A percentile compares a stretch with the other conserved stretches of the same genome.
Conservation (phyloP, 2,797 vertebrate genomes). For the Synanceia verrucosa region DNA sequence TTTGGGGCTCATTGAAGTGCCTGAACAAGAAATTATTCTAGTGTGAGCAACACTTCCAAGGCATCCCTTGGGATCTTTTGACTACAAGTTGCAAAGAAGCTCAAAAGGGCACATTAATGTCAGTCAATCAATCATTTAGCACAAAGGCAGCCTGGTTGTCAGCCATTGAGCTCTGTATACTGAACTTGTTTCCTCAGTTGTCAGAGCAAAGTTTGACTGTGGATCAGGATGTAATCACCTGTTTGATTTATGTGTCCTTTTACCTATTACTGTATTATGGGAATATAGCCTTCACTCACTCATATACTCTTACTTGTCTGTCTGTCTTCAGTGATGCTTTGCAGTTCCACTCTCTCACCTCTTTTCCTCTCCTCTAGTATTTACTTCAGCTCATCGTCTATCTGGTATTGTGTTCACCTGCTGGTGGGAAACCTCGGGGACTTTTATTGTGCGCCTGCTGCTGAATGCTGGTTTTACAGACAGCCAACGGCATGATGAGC, state of each 20-base stretch:
- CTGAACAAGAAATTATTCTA: conserved; percentile 14
- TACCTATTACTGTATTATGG: background rate
- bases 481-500: background rate
- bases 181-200: background rate
- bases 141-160: conserved; percentile 4
- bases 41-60: conserved; percentile 11
- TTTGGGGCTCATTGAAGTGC: background rate
- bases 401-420: conserved; percentile 4
- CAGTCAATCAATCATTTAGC: conserved; percentile 28
- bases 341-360: background rate
- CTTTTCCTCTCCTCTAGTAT: background rate
- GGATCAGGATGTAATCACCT: background rate
- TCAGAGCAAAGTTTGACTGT: background rate
- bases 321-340: background rate
- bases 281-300: background rate
- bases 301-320: background rate
- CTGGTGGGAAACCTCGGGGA: conserved; percentile 18
- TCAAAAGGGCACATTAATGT: conserved; percentile 16
- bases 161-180: background rate
- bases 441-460: background rate
- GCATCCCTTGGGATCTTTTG: conserved; percentile 12
- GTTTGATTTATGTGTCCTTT: background rate
- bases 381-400: background rate
- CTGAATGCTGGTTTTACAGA: background rate
- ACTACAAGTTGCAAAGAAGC: conserved; percentile 16